Evolutionary conservation across 35 echinoderm and acorn worm genomes (phyloP).

Genomic region (Diadema setosum): DNA sequence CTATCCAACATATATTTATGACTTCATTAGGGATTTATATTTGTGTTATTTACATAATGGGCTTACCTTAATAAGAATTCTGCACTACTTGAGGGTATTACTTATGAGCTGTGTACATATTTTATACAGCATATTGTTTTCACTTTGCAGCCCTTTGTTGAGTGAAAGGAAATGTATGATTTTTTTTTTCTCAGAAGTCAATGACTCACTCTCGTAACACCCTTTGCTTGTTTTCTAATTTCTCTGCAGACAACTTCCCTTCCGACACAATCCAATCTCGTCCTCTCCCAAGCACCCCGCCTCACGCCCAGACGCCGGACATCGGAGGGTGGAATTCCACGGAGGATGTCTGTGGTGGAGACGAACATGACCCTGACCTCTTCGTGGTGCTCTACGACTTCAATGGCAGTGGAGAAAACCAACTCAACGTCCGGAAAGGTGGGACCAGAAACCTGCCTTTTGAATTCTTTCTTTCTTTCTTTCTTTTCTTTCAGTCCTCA

Average conservation of each 20-base stretch:
- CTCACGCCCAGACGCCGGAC: constrained; percentile 46
- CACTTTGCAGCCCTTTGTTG: neutral
- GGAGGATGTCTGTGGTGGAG: constrained; percentile 67
- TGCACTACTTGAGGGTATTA: neutral
- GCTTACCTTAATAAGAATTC: neutral
- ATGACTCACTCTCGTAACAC: no score
- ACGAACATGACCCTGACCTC: constrained; percentile 81
- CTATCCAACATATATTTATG: no score
- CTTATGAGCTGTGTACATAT: neutral
- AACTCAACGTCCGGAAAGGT: constrained; percentile 95
- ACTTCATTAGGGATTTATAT: no score
- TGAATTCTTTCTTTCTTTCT: no score
- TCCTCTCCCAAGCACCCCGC: constrained; percentile 84
- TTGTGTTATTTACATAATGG: neutral
- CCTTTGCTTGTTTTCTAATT: neutral
- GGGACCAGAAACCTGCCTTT: no score
- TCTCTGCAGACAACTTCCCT: constrained; percentile 74
- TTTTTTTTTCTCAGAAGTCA: neutral
- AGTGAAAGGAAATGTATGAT: neutral
- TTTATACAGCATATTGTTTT: neutral
- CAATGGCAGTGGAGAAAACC: constrained; percentile 84
- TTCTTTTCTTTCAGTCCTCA: no score
- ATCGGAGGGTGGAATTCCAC: constrained; percentile 81
- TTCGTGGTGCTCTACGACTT: constrained; percentile 98
- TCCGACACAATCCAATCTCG: constrained; percentile 74